These are phyloP conservation scores for Zoroaster sp. DNA, from an alignment of 53 echinoderm and acorn worm genomes.

Conservation along the genomic window DNA sequence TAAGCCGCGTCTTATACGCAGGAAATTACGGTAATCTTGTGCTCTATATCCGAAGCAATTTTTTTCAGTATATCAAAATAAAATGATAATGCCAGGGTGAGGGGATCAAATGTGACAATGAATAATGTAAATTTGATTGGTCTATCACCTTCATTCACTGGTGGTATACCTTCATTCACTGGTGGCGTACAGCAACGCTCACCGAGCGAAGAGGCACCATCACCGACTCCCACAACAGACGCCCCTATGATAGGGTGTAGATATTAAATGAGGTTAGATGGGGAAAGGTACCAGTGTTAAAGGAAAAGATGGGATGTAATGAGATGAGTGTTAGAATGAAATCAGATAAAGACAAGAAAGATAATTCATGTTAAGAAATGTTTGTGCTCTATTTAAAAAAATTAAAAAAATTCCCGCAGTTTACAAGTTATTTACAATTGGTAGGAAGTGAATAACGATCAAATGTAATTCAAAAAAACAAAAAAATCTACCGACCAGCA, in stretches of 20 bases:
- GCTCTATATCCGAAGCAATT: no score
- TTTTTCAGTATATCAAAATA: no score
- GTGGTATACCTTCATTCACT: slow-evolving; percentile 35
- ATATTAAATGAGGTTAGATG: background rate
- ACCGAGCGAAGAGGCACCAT: slow-evolving; percentile 33
- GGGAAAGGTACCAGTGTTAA: background rate
- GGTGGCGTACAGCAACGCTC: slow-evolving; percentile 39
- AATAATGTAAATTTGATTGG: background rate
- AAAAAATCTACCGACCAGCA: no score
- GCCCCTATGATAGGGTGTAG: background rate
- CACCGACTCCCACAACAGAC: slow-evolving; percentile 41
- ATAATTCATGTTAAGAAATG: background rate
- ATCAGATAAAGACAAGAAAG: background rate
- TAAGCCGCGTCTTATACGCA: no score
- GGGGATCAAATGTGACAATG: background rate
- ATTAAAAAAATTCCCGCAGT: no score
- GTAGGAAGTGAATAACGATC: no score
- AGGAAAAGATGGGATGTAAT: background rate
- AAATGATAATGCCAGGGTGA: background rate
- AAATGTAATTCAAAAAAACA: no score
- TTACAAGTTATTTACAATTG: no score
- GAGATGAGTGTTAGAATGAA: background rate
- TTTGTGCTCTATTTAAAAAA: no score
- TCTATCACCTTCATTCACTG: slow-evolving; percentile 40
- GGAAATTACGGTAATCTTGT: no score